Evolutionary conservation across 2,113 vertebrate genomes (phyloP).

Genomic region (Oncorhynchus nerka): DNA sequence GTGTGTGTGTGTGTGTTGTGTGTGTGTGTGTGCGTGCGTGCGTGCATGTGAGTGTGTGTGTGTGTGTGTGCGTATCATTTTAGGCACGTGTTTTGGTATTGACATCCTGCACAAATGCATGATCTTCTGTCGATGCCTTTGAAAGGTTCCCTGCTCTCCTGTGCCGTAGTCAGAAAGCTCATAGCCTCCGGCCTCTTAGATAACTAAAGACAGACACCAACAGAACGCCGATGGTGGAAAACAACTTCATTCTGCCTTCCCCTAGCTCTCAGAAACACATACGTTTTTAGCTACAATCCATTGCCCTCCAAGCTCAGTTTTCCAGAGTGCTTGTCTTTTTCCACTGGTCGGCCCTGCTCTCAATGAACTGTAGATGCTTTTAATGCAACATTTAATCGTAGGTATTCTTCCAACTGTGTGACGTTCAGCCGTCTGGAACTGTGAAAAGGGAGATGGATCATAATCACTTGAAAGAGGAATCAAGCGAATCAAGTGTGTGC

Average conservation of each 20-base stretch:
- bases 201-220: slow-evolving; percentile 48
- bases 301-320: too few species aligned
- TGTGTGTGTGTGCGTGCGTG: background rate
- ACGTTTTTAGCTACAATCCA: background rate
- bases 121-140: slow-evolving; percentile 24
- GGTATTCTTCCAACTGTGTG: slow-evolving; percentile 62
- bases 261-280: background rate
- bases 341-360: slow-evolving; percentile 20
- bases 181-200: slow-evolving; percentile 53
- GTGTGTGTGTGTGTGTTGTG: background rate
- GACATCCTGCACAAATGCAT: slow-evolving; percentile 36
- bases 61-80: slow-evolving; percentile 20
- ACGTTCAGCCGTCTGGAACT: slow-evolving; percentile 54
- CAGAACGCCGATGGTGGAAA: slow-evolving; percentile 13
- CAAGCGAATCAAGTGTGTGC: slow-evolving; percentile 37
- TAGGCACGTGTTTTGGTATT: slow-evolving; percentile 27
- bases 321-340: background rate
- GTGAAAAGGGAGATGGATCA: slow-evolving; percentile 60
- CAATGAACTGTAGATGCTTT: slow-evolving; percentile 52
- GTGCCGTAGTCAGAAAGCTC: slow-evolving; percentile 28
- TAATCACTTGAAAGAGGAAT: slow-evolving; percentile 67
- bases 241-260: slow-evolving; percentile 44
- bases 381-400: slow-evolving; percentile 67
- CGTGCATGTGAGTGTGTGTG: background rate
- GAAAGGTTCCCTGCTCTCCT: slow-evolving; percentile 19